Conservation (phyloP, 2,113 vertebrate species). For the Tyrannus savana region DNA sequence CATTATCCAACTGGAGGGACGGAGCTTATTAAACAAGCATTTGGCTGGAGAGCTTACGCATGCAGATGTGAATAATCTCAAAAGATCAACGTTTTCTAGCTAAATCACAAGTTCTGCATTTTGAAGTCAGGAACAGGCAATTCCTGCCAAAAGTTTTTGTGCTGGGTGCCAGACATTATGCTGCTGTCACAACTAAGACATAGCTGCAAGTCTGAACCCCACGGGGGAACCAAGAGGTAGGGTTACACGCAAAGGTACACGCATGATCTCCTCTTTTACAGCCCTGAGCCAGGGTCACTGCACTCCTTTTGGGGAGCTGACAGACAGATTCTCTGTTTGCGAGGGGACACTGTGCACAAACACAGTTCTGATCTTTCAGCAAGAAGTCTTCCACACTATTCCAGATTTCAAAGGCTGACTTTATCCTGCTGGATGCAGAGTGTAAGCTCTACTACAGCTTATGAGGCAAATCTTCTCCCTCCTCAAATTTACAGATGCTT, state of each 20-base stretch:
- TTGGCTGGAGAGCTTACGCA: not conserved
- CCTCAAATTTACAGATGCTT: not conserved
- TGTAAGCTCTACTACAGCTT: not conserved
- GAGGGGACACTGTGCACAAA: not conserved
- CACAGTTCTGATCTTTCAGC: not conserved
- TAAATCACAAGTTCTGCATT: not conserved
- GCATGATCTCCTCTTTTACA: fast-evolving
- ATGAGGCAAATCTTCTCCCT: not conserved
- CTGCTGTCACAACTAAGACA: not conserved
- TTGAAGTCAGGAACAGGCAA: not conserved
- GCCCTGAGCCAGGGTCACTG: not conserved
- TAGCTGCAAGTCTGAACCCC: not conserved
- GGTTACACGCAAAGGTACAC: not conserved
- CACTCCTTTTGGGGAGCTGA: not conserved
- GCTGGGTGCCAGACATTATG: not conserved
- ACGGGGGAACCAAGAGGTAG: not conserved
- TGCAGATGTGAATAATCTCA: not conserved
- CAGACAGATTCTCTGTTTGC: not conserved
- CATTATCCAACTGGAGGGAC: not conserved
- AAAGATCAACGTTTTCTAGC: not conserved
- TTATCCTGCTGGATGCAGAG: not conserved
- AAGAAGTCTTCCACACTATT: not conserved
- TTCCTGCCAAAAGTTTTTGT: not conserved
- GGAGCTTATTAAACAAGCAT: not conserved
- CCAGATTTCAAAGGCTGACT: not conserved